Evolutionary conservation across 2,797 vertebrate species (phyloP), one percentile per base, ranked within the genome.

Genomic region (Enteromius afrohamiltoni): DNA sequence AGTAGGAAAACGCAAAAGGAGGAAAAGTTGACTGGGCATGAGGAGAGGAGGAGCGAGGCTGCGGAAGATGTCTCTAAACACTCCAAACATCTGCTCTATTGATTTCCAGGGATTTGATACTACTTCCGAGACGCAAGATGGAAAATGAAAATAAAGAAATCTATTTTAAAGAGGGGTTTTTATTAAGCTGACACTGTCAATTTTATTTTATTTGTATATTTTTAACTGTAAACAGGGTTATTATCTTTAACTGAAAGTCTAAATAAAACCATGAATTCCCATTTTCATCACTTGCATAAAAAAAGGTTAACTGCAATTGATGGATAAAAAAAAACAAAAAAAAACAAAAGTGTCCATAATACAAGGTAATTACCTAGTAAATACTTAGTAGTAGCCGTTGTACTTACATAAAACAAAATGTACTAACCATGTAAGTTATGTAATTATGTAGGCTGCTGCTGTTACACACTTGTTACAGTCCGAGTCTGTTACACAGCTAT

Each of bases 1-100:
- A 79, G 16, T 37, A n/a, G 53, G 31, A 55, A 83, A 83, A 76
- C 88, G 42, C 68, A 11, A 53, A 31, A 86, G 62, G 87, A 65
- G 89, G 91, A 89, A 89, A 89, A 89, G 86, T 81, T 76, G 65
- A 87, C 89, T 89, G 88, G 88, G 89, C 23, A 10, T 73, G 79
- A 82, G 85, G 88, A 84, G 88, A 60, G 55, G 55, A 62, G 88
- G 13, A 26, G 23, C 29, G 23, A 89, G 77, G 62, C 83, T 89
- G 86, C 90, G 6, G 80, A 91, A 88, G 90, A 85, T 88, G 68
- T 60, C 71, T 19, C 74, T 83, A 40, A 37, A 68, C 80, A 51
- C 74, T 51, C 26, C 70, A 78, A 45, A 85, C 77, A 60, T 67
- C 64, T 79, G 68, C 40, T 75, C 73, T 80, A 86, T 78, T 84